Evolutionary conservation across 1,140 invertebrate species (phyloP), one percentile per base, ranked within the genome.

Genomic region (Drosophila littoralis): DNA sequence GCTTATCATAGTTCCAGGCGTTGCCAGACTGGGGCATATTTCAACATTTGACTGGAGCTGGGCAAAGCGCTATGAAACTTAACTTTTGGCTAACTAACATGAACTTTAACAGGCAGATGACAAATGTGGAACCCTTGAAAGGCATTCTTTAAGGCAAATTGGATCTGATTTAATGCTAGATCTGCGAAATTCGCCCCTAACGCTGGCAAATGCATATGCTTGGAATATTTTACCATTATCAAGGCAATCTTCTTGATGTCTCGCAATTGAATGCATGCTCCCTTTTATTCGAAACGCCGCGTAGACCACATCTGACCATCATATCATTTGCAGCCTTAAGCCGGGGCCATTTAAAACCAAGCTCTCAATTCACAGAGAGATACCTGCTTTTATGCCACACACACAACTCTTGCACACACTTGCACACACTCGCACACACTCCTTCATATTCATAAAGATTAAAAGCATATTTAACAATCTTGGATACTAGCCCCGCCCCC

Each of bases 401-500:
- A 28, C 22, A 28, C 51, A 35, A n/a, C n/a, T n/a, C 9, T 6
- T 2, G 7, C 7, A 5, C n/a, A 10, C 17, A 5, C 38, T 13
- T 3, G 0, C n/a, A n/a, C 17, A 17, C 50, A 35, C 9, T 9
- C 12, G n/a, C 7, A 5, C n/a, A 15, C 17, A 8, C 38, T 32
- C 22, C 22, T 22, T n/a, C 59, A 13, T n/a, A 38, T 67, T 28
- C 52, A 51, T 36, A 6, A 8, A 60, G 70, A 73, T 73, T 43
- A 73, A 73, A 69, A 69, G 65, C 65, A 60, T 54, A 73, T 38
- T 67, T 32, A 51, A 32, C 17, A 46, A 12, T 59, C 57, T 59
- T 46, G 45, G 46, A 33, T 50, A 32, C 28, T 13, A 7, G 17
- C 12, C n/a, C n/a, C 9, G 45, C 40, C 43, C 55, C 43, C 43